Base-by-base conservation (phyloP, 2,888 invertebrate genomes). In the Polyommatus icarus region DNA sequence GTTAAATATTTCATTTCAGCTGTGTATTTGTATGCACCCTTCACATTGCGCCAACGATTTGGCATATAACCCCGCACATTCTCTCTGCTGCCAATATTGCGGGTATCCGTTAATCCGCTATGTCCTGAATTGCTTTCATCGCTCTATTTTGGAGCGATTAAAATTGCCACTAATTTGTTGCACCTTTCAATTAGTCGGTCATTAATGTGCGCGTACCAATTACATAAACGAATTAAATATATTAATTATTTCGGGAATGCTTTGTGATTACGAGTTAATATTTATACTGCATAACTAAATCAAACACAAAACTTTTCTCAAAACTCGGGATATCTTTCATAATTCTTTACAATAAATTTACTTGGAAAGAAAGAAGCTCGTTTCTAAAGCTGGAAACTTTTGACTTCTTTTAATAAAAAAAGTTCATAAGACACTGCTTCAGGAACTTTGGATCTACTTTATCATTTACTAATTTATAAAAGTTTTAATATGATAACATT, bases 51-150 rank as follows among this genome's bases (percentile, higher is more conserved):
- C 46, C 24, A 24, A 67, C 46, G 36, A 24, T 40, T 72, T 73
- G 77, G 72, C 77, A 72, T 57, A 77, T 40, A 72, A n/a, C 8
- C 77, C 50, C 29, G 67, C 67, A 50, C 71, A 59, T 36, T 59
- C 80, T 77, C 32, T 72, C 50, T 40, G 71, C 83, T 79, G 80
- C 82, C 84, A 83, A 88, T 87, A 86, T 85, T 85, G 84, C 83
- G 78, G 82, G 81, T 81, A 84, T 82, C 78, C 81, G 80, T 81
- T 87, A 87, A 88, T 86, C 86, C 84, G 79, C 82, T 79, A 86
- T 83, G 82, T 83, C 83, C 78, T 71, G 57, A 72, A 18, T 54
- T 73, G 76, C 77, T 77, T 77, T 75, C 80, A 77, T 77, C 73
- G 77, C 78, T 77, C 77, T 15, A 72, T 72, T 40, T 77, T 59